Evolutionary conservation across 2,113 vertebrate genomes (phyloP).

Genomic region (Hippocampus comes): DNA sequence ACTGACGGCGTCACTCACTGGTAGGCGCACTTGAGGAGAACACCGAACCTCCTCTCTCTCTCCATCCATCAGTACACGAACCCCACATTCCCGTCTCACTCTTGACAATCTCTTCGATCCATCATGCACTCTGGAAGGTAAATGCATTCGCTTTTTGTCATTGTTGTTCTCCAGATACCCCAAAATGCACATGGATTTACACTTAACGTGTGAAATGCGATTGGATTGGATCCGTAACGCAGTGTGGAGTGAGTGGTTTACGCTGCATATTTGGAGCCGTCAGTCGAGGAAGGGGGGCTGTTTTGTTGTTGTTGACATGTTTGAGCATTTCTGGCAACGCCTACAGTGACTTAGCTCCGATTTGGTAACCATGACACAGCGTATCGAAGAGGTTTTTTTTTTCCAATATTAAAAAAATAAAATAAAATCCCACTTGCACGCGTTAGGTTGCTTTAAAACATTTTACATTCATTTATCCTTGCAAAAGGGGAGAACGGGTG

Average conservation of each 20-base stretch:
- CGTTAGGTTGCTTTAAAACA: conserved; percentile 2
- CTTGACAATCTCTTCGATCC: conserved; percentile 25
- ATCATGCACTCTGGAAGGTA: conserved; percentile 54
- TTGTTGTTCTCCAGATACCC: not conserved
- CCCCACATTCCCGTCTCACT: conserved; percentile 8
- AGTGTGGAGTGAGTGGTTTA: not conserved
- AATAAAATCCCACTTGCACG: not conserved
- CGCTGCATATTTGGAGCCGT: not conserved
- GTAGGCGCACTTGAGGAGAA: conserved; percentile 21
- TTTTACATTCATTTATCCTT: not conserved
- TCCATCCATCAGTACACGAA: not conserved
- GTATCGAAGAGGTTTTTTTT: not conserved
- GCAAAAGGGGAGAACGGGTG: not conserved
- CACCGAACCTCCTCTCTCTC: conserved; percentile 7
- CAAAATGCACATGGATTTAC: not conserved
- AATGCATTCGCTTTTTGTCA: conserved; percentile 5
- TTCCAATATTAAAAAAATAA: not conserved
- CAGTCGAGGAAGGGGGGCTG: not conserved
- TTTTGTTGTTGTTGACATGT: not conserved
- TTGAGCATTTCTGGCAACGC: not conserved
- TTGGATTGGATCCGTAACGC: not conserved
- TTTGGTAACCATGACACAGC: conserved; percentile 7
- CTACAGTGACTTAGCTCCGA: conserved; percentile 5
- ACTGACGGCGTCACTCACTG: not conserved
- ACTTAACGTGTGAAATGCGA: not conserved